Evolutionary conservation across 1,140 invertebrate species (phyloP).

Genomic region (Chrysoperla carnea): DNA sequence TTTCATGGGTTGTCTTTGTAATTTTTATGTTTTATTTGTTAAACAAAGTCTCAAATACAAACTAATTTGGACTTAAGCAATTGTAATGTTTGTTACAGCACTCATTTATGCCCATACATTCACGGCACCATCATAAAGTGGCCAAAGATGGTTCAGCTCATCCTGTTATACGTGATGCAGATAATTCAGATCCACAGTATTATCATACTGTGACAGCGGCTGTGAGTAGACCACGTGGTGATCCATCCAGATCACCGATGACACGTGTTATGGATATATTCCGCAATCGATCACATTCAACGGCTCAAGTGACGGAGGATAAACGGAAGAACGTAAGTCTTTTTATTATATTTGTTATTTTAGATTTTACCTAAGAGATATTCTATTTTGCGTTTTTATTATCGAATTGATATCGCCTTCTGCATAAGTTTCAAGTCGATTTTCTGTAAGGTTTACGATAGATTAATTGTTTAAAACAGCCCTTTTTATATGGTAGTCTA

Average conservation of each 20-base stretch:
- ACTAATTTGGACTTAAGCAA: too few relatives aligned
- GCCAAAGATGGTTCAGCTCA: conserved; percentile 43
- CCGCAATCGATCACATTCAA: conserved; percentile 33
- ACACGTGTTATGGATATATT: conserved; percentile 84
- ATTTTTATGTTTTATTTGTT: too few relatives aligned
- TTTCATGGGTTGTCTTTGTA: too few relatives aligned
- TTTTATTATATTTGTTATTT: conserved; percentile 8
- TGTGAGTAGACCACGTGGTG: conserved; percentile 23
- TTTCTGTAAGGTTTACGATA: too few relatives aligned
- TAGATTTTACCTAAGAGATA: not conserved
- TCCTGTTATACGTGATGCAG: conserved; percentile 31
- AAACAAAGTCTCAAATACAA: too few relatives aligned
- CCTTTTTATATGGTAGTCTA: too few relatives aligned
- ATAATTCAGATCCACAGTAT: conserved; percentile 40
- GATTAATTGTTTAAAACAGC: too few relatives aligned
- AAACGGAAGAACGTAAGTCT: conserved; percentile 56
- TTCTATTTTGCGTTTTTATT: not conserved
- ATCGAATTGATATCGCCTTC: too few relatives aligned
- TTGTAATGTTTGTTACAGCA: conserved; percentile 19
- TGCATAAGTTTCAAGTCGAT: too few relatives aligned
- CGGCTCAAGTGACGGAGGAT: conserved; percentile 49
- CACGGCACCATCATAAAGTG: conserved; percentile 17
- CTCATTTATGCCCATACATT: conserved; percentile 17
- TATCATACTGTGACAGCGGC: conserved; percentile 46
- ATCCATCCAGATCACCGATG: conserved; percentile 41